These are phyloP conservation scores for Hesperophylax magnus DNA, from an alignment of 1,140 invertebrate species.

Conservation along the genomic window DNA sequence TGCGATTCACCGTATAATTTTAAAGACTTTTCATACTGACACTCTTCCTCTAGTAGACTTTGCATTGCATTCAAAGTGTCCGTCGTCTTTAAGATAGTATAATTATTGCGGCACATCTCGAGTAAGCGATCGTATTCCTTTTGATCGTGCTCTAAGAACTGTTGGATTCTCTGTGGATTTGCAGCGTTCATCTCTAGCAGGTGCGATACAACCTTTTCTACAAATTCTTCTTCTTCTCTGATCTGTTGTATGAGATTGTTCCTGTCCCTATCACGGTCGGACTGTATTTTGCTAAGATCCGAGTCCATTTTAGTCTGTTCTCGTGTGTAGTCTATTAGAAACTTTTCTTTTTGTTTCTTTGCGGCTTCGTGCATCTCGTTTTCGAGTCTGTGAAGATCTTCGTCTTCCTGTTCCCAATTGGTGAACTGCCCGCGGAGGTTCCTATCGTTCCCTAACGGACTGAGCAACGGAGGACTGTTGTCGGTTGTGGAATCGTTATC, in stretches of 20 bases:
- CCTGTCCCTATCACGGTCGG: slow-evolving; percentile 75
- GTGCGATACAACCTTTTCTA: slow-evolving; percentile 76
- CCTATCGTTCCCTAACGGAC: slow-evolving; percentile 39
- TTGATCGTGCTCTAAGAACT: slow-evolving; percentile 76
- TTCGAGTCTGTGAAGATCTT: slow-evolving; percentile 65
- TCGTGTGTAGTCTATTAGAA: slow-evolving; percentile 74
- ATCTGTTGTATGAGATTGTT: slow-evolving; percentile 73
- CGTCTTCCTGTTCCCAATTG: slow-evolving; percentile 67
- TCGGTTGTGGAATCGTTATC: slow-evolving; percentile 58
- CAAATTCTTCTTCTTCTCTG: slow-evolving; percentile 75
- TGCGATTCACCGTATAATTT: slow-evolving; percentile 73
- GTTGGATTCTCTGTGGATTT: slow-evolving; percentile 72
- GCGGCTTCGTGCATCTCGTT: slow-evolving; percentile 66
- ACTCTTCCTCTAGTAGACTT: slow-evolving; percentile 76
- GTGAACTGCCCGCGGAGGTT: slow-evolving; percentile 40
- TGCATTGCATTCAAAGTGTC: slow-evolving; percentile 78
- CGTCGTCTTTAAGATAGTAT: slow-evolving; percentile 68
- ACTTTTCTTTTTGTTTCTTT: slow-evolving; percentile 69
- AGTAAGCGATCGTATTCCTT: slow-evolving; percentile 74
- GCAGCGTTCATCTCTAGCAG: slow-evolving; percentile 73
- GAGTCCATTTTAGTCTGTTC: slow-evolving; percentile 76
- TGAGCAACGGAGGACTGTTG: slow-evolving; percentile 41
- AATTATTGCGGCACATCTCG: slow-evolving; percentile 70
- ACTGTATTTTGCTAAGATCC: slow-evolving; percentile 78
- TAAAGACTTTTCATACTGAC: slow-evolving; percentile 70